A percentile compares a stretch with the other conserved stretches of the same genome.
phyloP scores from a whole-genome alignment of 2,888 invertebrate genomes.

The Germaria angustata region DNA sequence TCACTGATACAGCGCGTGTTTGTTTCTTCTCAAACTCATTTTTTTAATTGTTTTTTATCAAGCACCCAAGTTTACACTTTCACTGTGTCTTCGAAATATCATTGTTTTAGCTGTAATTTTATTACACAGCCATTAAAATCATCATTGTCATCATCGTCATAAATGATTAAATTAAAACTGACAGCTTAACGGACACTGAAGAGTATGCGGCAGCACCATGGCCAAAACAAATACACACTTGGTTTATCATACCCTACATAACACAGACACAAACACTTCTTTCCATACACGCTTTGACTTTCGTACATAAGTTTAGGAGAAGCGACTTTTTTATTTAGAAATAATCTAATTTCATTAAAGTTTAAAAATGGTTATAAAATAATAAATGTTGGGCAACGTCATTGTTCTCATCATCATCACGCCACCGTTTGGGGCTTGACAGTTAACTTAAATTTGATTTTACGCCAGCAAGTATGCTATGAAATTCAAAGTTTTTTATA shows the following conservation, averaged over 20 bases:
- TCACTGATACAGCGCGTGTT: too few species aligned
- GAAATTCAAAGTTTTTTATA: neutral
- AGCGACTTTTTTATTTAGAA: neutral
- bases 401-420: neutral
- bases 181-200: slow-evolving; percentile 11
- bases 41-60: neutral
- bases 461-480: slow-evolving; percentile 4
- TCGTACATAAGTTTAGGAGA: slow-evolving; percentile 20
- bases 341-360: slow-evolving; percentile 27
- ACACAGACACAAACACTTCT: neutral
- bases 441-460: slow-evolving; percentile 38
- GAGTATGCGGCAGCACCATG: neutral
- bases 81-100: neutral
- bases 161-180: slow-evolving; percentile 47
- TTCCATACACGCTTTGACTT: neutral
- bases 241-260: too few species aligned
- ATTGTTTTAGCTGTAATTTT: slow-evolving; percentile 42
- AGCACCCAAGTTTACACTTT: neutral
- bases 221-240: neutral
- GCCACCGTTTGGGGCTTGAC: neutral
- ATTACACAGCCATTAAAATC: slow-evolving; percentile 32
- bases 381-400: slow-evolving; percentile 27
- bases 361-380: slow-evolving; percentile 31
- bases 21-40: too few species aligned
- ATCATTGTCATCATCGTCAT: slow-evolving; percentile 22